Evolutionary conservation across 2,888 invertebrate genomes (phyloP).

Genomic region (Melanchra persicariae): DNA sequence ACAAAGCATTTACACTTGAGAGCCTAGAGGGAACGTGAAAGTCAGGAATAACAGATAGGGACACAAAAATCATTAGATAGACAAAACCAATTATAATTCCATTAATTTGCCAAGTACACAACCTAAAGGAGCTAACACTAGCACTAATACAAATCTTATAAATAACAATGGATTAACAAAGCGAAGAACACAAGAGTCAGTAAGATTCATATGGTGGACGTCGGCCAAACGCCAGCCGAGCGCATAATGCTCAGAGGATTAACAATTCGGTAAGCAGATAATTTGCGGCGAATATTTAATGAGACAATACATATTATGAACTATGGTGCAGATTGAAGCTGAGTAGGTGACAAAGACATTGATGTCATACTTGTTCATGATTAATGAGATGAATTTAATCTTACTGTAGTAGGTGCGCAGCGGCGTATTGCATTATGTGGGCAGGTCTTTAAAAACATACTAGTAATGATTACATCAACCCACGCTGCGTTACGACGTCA

Average conservation of each 20-base stretch:
- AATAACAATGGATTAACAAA: conserved; percentile 85
- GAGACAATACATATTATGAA: conserved; percentile 65
- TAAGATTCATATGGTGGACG: conserved; percentile 82
- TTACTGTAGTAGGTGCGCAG: conserved; percentile 20
- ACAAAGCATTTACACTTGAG: background rate
- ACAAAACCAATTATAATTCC: conserved; percentile 16
- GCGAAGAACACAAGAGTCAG: conserved; percentile 72
- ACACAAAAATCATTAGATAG: background rate
- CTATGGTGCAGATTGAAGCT: conserved; percentile 50
- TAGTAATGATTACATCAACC: conserved; percentile 40
- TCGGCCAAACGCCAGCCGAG: conserved; percentile 81
- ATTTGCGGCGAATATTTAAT: conserved; percentile 75
- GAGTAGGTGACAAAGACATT: conserved; percentile 55
- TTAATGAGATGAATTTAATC: conserved; percentile 37
- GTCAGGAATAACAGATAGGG: background rate
- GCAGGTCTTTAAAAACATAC: conserved; percentile 37
- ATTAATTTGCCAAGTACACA: conserved; percentile 21
- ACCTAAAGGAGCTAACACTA: conserved; percentile 22
- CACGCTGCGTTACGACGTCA: conserved; percentile 8
- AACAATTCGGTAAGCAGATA: conserved; percentile 81
- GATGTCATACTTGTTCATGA: conserved; percentile 44
- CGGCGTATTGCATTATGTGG: conserved; percentile 20
- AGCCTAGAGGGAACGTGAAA: background rate
- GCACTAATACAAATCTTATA: conserved; percentile 70
- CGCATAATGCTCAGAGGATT: conserved; percentile 80